Evolutionary conservation across 2,888 invertebrate species (phyloP).

Genomic region (Elmis aenea): DNA sequence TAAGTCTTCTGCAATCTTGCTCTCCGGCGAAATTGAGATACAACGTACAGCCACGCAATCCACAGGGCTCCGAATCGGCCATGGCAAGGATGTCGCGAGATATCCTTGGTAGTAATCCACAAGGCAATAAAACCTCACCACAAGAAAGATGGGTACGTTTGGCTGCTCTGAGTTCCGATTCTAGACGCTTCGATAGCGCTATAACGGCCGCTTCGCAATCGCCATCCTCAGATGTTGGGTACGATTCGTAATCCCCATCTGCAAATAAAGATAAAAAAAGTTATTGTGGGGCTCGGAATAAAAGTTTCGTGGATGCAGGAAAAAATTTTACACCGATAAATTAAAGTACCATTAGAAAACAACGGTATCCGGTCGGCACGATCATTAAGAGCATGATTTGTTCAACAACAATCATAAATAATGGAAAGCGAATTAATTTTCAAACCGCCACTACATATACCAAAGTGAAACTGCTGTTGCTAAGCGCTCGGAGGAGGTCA

Average conservation of each 20-base stretch:
- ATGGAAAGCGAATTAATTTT: constrained; percentile 15
- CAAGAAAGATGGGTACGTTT: constrained; percentile 76
- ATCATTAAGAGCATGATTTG: too few relatives aligned
- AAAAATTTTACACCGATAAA: too few relatives aligned
- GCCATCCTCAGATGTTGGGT: constrained; percentile 36
- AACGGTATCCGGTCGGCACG: too few relatives aligned
- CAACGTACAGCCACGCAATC: constrained; percentile 78
- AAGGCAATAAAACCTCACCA: constrained; percentile 81
- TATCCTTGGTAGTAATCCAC: constrained; percentile 73
- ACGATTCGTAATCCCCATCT: constrained; percentile 21
- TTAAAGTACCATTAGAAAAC: too few relatives aligned
- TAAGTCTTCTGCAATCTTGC: constrained; percentile 61
- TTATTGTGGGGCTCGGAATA: too few relatives aligned
- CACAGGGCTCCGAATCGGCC: constrained; percentile 87
- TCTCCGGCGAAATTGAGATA: constrained; percentile 77
- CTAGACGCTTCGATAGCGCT: constrained; percentile 70
- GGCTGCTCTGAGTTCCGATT: constrained; percentile 73
- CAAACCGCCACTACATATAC: constrained; percentile 6
- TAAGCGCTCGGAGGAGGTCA: constrained; percentile 19
- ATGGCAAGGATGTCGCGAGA: constrained; percentile 74
- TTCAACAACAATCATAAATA: too few relatives aligned
- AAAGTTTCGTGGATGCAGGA: too few relatives aligned
- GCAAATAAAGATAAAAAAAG: too few relatives aligned
- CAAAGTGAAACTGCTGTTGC: constrained; percentile 23
- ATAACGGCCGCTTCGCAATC: constrained; percentile 50